Evolutionary conservation across 2,888 invertebrate species (phyloP), one percentile per base, ranked within the genome.

Genomic region (Hyposoter didymator): DNA sequence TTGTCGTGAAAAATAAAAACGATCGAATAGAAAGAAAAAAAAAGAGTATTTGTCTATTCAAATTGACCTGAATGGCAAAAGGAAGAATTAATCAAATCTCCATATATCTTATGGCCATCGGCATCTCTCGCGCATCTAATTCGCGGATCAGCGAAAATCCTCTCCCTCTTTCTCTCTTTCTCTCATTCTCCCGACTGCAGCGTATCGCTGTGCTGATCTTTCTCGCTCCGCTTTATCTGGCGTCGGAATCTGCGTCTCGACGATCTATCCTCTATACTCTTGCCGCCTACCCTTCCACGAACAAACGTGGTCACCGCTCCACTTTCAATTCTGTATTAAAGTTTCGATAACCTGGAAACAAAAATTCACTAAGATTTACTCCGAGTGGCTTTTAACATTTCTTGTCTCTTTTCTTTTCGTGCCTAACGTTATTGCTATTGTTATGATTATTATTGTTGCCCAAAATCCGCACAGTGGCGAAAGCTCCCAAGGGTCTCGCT

Each of bases 161-260:
- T 78, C 80, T 14, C 4, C 47, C 62, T 35, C 69, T 47, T 35
- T 67, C 39, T 67, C 67, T 45, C 49, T 72, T 49, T 28, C 72
- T 76, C 35, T 45, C n/a, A 43, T 67, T 43, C 28, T 35, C 59
- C 32, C 73, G 39, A 28, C 19, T 43, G 67, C 47, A 69, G 82
- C 75, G 45, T 81, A 81, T 81, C 80, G 66, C 55, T 72, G 14
- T 47, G 64, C 64, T 81, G 78, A 76, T 76, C 78, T 82, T 59
- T 78, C 74, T 72, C 84, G 62, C 73, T 76, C 70, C 49, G 32
- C 45, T 75, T 84, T 91, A 91, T 92, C 91, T 91, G 87, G 88
- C 88, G 89, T 89, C 90, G 90, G 87, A 89, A 92, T 92, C 92
- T 91, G 81, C 89, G 82, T 82, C 87, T 80, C 87, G 74, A 83